These are phyloP conservation scores for Murina feae DNA, from an alignment of 2,113 vertebrate species.

Conservation along the genomic window DNA sequence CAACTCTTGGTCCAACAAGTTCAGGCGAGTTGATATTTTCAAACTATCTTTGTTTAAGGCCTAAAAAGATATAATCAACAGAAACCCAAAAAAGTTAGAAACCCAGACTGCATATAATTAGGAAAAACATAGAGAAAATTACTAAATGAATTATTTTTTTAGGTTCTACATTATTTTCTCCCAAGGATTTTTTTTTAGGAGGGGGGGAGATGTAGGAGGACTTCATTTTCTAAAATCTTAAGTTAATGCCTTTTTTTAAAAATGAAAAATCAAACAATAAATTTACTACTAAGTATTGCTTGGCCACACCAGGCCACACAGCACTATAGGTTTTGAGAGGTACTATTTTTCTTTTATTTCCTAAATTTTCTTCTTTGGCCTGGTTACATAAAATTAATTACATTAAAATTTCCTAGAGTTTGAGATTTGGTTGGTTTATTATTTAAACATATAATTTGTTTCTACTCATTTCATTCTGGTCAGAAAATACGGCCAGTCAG, in stretches of 20 bases:
- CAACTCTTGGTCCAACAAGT: slow-evolving; percentile 85
- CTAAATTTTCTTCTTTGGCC: slow-evolving; percentile 1
- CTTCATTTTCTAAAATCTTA: slow-evolving; percentile 36
- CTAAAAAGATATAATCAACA: slow-evolving; percentile 74
- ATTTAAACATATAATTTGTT: slow-evolving; percentile 7
- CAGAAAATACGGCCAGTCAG: slow-evolving; percentile 1
- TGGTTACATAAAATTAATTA: not conserved
- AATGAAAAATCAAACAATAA: not conserved
- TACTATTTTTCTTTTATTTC: slow-evolving; percentile 19
- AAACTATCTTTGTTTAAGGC: slow-evolving; percentile 86
- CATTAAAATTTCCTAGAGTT: not conserved
- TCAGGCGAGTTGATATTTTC: slow-evolving; percentile 83
- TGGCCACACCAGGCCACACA: not conserved
- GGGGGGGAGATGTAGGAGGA: rapidly evolving
- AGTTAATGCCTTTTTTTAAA: not conserved
- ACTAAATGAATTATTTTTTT: slow-evolving; percentile 18
- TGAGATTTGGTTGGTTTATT: not conserved
- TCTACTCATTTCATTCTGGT: not conserved
- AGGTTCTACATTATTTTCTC: slow-evolving; percentile 32
- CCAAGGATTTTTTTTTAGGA: not conserved
- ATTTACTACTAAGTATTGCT: not conserved
- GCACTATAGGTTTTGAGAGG: not conserved
- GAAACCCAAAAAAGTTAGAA: not conserved
- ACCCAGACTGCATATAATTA: not conserved
- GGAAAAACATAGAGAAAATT: slow-evolving; percentile 26